Conservation (phyloP, 1,140 invertebrate species). For the Maniola jurtina region DNA sequence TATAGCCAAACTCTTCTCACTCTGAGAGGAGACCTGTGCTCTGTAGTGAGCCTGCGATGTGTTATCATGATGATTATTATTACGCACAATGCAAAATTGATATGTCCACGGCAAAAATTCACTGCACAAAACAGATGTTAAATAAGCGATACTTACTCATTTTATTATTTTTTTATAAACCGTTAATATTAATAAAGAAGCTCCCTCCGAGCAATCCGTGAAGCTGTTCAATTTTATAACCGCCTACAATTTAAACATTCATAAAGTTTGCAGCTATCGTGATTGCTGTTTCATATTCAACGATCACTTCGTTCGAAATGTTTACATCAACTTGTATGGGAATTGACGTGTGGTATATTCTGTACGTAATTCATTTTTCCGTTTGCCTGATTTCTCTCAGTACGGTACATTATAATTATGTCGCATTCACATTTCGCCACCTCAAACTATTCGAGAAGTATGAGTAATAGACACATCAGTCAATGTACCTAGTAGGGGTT, state of each 20-base stretch:
- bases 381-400: conserved; percentile 27
- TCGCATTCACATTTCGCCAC: too few species aligned
- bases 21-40: too few species aligned
- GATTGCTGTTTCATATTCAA: conserved; percentile 16
- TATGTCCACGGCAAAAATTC: too few species aligned
- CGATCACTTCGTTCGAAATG: conserved; percentile 12
- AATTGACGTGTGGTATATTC: conserved; percentile 23
- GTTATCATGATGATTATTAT: too few species aligned
- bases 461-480: too few species aligned
- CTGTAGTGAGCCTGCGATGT: too few species aligned
- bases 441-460: too few species aligned
- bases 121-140: background rate
- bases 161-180: background rate
- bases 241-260: conserved; percentile 11
- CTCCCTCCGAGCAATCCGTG: background rate
- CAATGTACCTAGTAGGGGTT: too few species aligned
- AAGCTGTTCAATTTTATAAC: conserved; percentile 2
- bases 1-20: too few species aligned
- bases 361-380: conserved; percentile 24
- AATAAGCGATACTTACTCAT: too few species aligned
- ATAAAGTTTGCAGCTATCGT: conserved; percentile 10
- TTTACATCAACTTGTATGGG: conserved; percentile 22
- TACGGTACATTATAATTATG: background rate
- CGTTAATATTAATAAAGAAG: background rate
- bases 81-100: too few species aligned